phyloP scores from a whole-genome alignment of 2,797 vertebrate species.

The Ciconia nigra region DNA sequence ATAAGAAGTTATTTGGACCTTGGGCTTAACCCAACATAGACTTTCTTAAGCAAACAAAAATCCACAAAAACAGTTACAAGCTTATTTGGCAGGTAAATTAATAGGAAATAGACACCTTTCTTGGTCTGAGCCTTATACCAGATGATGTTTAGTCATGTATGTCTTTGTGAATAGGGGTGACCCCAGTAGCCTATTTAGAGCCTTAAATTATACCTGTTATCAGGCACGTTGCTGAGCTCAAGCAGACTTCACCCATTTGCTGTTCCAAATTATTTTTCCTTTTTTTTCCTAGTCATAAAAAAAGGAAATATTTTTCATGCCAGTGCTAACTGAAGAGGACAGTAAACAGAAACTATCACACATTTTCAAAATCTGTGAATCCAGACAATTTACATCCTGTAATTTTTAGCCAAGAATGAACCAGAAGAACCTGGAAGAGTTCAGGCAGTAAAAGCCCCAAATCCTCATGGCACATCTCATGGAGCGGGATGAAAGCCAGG shows the following conservation, averaged over 20 bases:
- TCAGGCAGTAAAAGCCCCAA: not conserved
- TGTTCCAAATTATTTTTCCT: not conserved
- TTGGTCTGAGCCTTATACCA: not conserved
- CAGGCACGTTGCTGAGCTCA: not conserved
- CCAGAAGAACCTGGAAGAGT: not conserved
- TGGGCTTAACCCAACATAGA: not conserved
- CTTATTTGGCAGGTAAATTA: not conserved
- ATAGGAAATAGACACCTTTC: not conserved
- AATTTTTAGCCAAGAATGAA: not conserved
- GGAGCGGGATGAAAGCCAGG: not conserved
- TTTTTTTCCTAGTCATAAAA: not conserved
- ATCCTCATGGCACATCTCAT: not conserved
- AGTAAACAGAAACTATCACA: not conserved
- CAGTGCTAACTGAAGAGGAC: not conserved
- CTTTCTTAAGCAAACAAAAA: not conserved
- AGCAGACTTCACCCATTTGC: not conserved
- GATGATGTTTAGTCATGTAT: not conserved
- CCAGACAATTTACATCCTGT: not conserved
- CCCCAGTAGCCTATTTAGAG: not conserved
- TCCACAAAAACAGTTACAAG: not conserved
- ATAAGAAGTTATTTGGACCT: not conserved
- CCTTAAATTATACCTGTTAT: not conserved
- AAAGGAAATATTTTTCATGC: not conserved
- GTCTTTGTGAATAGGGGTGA: not conserved
- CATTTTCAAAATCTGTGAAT: not conserved